Base-by-base conservation (phyloP, 2,113 vertebrate species). In the Amphilophus citrinellus region DNA sequence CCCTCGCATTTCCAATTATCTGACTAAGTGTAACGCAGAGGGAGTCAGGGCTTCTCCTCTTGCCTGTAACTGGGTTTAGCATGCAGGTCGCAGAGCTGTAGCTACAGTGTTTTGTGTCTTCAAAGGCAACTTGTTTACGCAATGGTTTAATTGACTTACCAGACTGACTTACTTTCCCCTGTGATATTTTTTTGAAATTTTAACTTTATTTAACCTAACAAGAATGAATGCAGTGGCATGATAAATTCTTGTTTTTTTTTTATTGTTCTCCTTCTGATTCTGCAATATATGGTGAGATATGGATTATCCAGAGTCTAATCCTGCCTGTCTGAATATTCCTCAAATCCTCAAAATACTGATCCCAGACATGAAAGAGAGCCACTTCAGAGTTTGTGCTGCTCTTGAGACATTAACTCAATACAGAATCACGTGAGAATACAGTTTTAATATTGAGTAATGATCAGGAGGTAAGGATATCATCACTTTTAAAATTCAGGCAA, bases 1-100 rank as follows among this genome's bases (percentile, higher is more conserved):
- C 96, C 95, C 95, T 95, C 93, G 89, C 93, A 96, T 96, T 96
- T 96, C 95, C 95, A 96, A 96, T 96, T 96, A 96, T 96, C 96
- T 95, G 93, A 94, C 94, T 95, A 95, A 95, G 93, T 95, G 94
- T 96, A 95, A 96, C 92, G 91, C 90, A 87, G 88, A 93, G 92
- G 95, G 94, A 95, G 92, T 93, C 82, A 42, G 88, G 90, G 91
- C 87, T 94, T 94, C 93, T 89, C 94, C 90, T 89, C 85, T 91
- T 88, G 91, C 93, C 93, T 93, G 93, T 93, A 93, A 94, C 93
- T 87, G 93, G 90, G 93, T 94, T 93, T 94, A 93, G 92, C 89
- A 88, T 88, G 83, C 90, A 86, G 94, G 89, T 93, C 93, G 88
- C 84, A 56, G 90, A 92, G 92, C 93, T 92, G 90, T 75, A 88